Conservation (phyloP, 2,797 vertebrate genomes). For the Simalia tracyae region DNA sequence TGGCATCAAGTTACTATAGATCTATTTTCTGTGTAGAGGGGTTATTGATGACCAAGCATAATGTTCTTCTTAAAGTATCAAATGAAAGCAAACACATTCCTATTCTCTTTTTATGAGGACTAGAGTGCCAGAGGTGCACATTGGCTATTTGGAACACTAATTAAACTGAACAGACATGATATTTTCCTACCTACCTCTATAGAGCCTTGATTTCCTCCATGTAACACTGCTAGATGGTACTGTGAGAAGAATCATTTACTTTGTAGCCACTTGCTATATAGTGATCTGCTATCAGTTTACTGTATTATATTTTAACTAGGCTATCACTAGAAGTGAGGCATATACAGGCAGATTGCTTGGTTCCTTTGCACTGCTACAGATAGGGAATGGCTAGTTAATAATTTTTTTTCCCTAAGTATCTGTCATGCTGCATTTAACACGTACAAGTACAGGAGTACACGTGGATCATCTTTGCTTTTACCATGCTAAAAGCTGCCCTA, state of each 20-base stretch:
- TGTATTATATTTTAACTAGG: constrained; percentile 40
- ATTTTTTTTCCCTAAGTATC: not conserved
- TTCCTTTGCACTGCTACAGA: constrained; percentile 22
- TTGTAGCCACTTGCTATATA: constrained; percentile 57
- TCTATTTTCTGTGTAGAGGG: not conserved
- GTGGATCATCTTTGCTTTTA: not conserved
- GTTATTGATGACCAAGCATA: not conserved
- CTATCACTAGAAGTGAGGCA: constrained; percentile 50
- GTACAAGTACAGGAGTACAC: not conserved
- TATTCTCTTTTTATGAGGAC: not conserved
- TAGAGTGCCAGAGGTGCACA: accelerated
- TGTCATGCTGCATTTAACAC: not conserved
- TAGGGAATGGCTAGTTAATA: constrained; percentile 60
- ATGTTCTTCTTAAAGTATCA: not conserved
- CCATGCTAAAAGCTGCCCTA: accelerated
- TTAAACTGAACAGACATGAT: not conserved
- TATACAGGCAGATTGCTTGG: constrained; percentile 33
- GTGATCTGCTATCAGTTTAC: constrained; percentile 58
- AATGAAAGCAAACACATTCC: not conserved
- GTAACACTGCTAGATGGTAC: not conserved
- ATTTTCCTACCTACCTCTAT: constrained; percentile 61
- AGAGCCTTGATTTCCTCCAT: not conserved
- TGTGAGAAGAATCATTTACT: not conserved
- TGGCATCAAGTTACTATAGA: not conserved
- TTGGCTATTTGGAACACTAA: accelerated